Evolutionary conservation across 2,797 vertebrate genomes (phyloP).

Genomic region (Lutjanus campechanus): DNA sequence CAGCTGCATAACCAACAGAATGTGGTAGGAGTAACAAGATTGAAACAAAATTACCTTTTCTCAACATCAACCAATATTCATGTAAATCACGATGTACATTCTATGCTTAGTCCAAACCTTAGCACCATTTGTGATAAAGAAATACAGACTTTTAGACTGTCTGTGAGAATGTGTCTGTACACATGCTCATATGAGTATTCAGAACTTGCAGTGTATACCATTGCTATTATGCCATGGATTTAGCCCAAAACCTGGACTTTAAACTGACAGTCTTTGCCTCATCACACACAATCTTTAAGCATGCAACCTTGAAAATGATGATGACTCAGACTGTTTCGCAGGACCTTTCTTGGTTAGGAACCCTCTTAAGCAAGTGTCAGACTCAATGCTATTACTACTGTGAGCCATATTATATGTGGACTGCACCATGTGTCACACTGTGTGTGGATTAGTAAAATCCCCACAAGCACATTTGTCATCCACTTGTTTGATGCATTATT

Average conservation of each 20-base stretch:
- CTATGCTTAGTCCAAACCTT: constrained; percentile 1
- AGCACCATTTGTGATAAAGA: constrained; percentile 14
- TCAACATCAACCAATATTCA: constrained; percentile 19
- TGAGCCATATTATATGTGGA: constrained; percentile 44
- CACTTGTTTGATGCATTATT: constrained; percentile 48
- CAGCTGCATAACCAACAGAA: background rate
- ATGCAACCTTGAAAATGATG: constrained; percentile 35
- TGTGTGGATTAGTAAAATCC: constrained; percentile 50
- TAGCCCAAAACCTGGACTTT: constrained; percentile 14
- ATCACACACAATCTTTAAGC: constrained; percentile 36
- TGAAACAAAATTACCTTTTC: constrained; percentile 16
- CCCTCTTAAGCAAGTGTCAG: constrained; percentile 23
- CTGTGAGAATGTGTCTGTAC: background rate
- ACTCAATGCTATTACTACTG: constrained; percentile 3
- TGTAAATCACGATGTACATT: background rate
- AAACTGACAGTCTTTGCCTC: constrained; percentile 21
- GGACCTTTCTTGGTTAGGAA: constrained; percentile 36
- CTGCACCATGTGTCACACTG: constrained; percentile 48
- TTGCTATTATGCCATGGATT: constrained; percentile 12
- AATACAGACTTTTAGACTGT: background rate
- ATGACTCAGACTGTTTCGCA: constrained; percentile 43
- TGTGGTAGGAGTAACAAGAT: background rate
- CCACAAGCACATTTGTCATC: constrained; percentile 44
- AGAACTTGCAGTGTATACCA: background rate
- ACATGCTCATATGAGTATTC: constrained; percentile 6